These are phyloP conservation scores for Puma concolor DNA, from an alignment of 2,113 vertebrate genomes.

Conservation along the genomic window DNA sequence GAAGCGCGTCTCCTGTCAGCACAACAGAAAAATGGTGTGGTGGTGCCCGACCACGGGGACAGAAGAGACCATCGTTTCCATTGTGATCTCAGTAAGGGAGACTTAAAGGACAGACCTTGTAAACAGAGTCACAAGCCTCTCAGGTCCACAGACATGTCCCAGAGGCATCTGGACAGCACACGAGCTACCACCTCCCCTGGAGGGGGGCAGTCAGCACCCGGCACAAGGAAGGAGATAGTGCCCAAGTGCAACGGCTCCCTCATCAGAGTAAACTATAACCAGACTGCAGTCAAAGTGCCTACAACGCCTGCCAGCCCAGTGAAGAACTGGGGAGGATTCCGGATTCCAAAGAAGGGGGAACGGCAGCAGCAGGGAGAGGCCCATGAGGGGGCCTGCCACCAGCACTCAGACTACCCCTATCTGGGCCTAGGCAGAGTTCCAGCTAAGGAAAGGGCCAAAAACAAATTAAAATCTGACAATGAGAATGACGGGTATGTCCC, in stretches of 20 bases:
- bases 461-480: constrained; percentile 84
- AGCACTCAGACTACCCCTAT: constrained; percentile 82
- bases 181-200: constrained; percentile 79
- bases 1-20: constrained; percentile 81
- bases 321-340: constrained; percentile 96
- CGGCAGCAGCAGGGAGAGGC: constrained; percentile 83
- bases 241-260: constrained; percentile 88
- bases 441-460: constrained; percentile 86
- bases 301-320: constrained; percentile 86
- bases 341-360: constrained; percentile 95
- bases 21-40: constrained; percentile 84
- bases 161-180: constrained; percentile 84
- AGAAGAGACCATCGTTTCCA: constrained; percentile 84
- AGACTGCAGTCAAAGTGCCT: constrained; percentile 87
- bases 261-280: constrained; percentile 83
- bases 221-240: constrained; percentile 80
- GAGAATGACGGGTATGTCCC: constrained; percentile 90
- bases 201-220: constrained; percentile 79
- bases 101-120: constrained; percentile 86
- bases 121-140: constrained; percentile 87
- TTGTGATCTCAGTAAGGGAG: constrained; percentile 81
- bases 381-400: constrained; percentile 80
- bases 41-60: constrained; percentile 84
- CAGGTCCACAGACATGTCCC: constrained; percentile 83
- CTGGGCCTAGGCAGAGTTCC: constrained; percentile 80